Evolutionary conservation across 2,888 invertebrate species (phyloP).

Genomic region (Pocota personata): DNA sequence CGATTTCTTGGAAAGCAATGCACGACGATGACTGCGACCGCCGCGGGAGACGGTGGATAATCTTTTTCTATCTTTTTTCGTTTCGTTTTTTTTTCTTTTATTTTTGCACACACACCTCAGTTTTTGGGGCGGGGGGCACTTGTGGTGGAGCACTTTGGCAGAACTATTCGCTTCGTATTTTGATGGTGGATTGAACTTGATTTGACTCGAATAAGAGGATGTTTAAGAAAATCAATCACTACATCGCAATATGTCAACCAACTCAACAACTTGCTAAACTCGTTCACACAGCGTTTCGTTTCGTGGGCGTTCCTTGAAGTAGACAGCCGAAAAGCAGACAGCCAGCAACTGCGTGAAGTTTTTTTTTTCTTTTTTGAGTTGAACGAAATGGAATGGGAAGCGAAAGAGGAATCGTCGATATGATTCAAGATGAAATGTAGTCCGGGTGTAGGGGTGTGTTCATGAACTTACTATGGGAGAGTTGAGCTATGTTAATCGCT

Average conservation of each 20-base stretch:
- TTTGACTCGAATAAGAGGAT: constrained; percentile 62
- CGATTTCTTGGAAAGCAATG: constrained; percentile 62
- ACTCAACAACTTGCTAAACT: constrained; percentile 74
- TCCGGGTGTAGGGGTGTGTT: constrained; percentile 23
- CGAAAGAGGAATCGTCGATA: neutral
- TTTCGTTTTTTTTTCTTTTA: constrained; percentile 3
- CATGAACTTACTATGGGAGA: neutral
- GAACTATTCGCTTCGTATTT: constrained; percentile 19
- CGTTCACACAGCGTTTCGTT: constrained; percentile 64
- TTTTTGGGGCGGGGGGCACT: constrained; percentile 33
- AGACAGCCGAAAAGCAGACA: neutral
- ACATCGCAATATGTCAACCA: constrained; percentile 74
- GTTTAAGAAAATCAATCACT: constrained; percentile 72
- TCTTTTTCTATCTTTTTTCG: constrained; percentile 22
- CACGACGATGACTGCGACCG: constrained; percentile 52
- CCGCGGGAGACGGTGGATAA: constrained; percentile 67
- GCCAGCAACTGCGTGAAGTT: constrained; percentile 13
- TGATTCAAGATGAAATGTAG: neutral
- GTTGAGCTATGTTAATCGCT: neutral
- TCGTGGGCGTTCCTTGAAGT: constrained; percentile 44
- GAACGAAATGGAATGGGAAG: constrained; percentile 25
- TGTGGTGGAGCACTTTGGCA: constrained; percentile 58
- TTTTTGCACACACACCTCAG: constrained; percentile 49
- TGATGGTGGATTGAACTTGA: constrained; percentile 58
- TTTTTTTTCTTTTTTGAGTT: constrained; percentile 16